Evolutionary conservation across 2,888 invertebrate species (phyloP).

Genomic region (Cephonodes hylas): DNA sequence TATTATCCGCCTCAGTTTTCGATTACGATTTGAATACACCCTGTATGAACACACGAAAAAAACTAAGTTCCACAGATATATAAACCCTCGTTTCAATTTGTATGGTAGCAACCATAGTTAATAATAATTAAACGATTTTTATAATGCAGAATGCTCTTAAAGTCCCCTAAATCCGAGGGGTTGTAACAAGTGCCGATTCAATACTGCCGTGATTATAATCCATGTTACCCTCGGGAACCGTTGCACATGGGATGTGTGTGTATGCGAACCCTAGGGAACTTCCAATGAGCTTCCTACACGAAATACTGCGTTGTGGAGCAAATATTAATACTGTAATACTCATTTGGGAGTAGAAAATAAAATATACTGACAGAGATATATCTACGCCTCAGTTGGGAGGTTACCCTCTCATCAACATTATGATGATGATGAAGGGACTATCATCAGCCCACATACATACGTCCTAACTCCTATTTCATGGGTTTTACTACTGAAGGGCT

Average conservation of each 20-base stretch:
- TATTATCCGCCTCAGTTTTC: no score
- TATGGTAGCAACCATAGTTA: not conserved
- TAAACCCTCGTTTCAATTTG: not conserved
- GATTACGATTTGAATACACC: no score
- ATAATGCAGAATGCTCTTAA: not conserved
- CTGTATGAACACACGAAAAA: no score
- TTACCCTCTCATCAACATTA: no score
- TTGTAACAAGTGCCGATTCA: conserved; percentile 21
- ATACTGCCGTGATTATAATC: conserved; percentile 19
- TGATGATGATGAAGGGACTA: no score
- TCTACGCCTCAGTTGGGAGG: no score
- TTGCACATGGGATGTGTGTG: not conserved
- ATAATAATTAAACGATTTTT: not conserved
- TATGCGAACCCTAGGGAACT: not conserved
- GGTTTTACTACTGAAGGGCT: no score
- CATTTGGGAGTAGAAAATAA: no score
- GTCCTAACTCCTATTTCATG: no score
- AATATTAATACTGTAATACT: not conserved
- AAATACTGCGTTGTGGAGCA: not conserved
- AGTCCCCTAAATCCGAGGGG: conserved; percentile 2
- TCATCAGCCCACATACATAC: no score
- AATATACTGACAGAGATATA: no score
- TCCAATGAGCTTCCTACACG: not conserved
- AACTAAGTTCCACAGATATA: not conserved
- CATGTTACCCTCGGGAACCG: conserved; percentile 16